phyloP scores from a whole-genome alignment of 1,140 invertebrate genomes.

The Pseudomyrmex sp. region DNA sequence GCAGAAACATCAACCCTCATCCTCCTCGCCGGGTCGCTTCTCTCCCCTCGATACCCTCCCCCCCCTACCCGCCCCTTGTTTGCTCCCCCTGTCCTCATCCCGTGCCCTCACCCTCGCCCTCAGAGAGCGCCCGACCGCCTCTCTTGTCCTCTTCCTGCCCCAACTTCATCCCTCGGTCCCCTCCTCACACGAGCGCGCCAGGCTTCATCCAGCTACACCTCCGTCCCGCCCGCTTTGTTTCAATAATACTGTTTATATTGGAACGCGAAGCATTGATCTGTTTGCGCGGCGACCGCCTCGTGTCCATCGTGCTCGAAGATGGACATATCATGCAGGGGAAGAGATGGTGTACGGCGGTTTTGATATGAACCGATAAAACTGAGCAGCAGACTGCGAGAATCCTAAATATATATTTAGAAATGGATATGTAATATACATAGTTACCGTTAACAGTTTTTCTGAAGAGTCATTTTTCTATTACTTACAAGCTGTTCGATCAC shows the following conservation, averaged over 20 bases:
- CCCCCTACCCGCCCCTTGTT: conserved; percentile 70
- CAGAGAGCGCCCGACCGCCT: conserved; percentile 55
- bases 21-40: conserved; percentile 65
- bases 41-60: conserved; percentile 78
- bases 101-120: conserved; percentile 54
- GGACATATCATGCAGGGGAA: conserved; percentile 66
- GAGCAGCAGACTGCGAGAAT: background rate
- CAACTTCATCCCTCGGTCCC: conserved; percentile 63
- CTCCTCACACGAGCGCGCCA: conserved; percentile 60
- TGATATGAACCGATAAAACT: background rate
- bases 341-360: background rate
- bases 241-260: conserved; percentile 86
- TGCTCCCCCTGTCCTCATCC: conserved; percentile 59
- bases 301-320: conserved; percentile 70
- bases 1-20: conserved; percentile 78
- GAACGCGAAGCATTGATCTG: conserved; percentile 85
- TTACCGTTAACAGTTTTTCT: background rate
- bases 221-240: conserved; percentile 84
- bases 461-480: too few species aligned
- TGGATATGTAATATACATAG: background rate
- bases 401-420: too few species aligned
- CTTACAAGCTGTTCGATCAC: too few species aligned
- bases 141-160: conserved; percentile 60
- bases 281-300: conserved; percentile 79
- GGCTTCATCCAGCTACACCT: conserved; percentile 75